Base-by-base conservation (phyloP, 2,113 vertebrate genomes). In the Crocuta crocuta region DNA sequence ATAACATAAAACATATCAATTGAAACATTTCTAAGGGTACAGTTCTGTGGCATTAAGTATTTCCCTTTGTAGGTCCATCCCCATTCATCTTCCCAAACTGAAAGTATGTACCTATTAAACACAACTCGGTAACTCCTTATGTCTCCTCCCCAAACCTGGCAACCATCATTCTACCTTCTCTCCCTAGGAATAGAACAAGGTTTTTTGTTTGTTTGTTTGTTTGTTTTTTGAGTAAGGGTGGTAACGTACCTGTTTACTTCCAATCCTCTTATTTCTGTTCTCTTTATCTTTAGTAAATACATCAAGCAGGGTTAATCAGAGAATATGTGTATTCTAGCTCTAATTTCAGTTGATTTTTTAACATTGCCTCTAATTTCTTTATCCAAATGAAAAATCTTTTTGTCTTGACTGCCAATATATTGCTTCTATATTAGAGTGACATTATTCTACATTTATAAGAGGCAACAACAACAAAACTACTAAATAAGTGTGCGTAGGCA, bases 261-360 rank as follows among this genome's bases (percentile, higher is more conserved):
- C 11, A 61, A 16, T 91, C 24, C 2, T 95, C 33, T 78, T 84
- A n/a, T 50, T 31, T 78, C 43, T 48, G 0, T 12, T 66, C 53
- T 80, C 35, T 92, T 28, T 89, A 58, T 61, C 58, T 61, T 23
- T 23, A 61, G 21, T 61, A 61, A 61, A 61, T 61, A 8, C 21
- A 73, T 94, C 28, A 61, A 9, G 93, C 15, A 91, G 19, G 3
- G 23, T 58, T 31, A 68, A 48, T 81, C 19, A 92, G 76, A 81
- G 43, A 95, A 91, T 70, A 55, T 39, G 3, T 66, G 12, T 39
- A 35, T 93, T 91, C n/a, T 33, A 97, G 21, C n/a, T 90, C 17
- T 89, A 89, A 88, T 78, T 91, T 86, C 55, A 61, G 6, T 53
- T 89, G 9, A 85, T 61, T 84, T 79, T 92, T 91, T 74, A 82